Conservation (phyloP, 2,113 vertebrate species). For the Athene cunicularia region DNA sequence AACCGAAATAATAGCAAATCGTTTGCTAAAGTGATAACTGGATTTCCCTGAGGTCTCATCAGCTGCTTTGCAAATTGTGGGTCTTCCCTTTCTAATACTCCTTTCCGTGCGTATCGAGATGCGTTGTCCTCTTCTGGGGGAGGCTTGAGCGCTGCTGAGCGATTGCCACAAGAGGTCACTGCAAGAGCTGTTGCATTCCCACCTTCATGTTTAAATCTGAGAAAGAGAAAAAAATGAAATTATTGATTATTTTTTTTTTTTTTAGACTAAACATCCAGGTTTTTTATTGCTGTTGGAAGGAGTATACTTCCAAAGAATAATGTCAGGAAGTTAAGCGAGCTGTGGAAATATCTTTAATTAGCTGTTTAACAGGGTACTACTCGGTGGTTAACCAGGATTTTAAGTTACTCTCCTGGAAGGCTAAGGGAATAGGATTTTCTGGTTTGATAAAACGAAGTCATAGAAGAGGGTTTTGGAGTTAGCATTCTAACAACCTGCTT, state of each 20-base stretch:
- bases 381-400: not conserved
- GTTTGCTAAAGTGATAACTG: not conserved
- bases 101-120: not conserved
- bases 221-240: not conserved
- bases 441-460: not conserved
- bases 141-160: not conserved
- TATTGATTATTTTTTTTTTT: not conserved
- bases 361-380: not conserved
- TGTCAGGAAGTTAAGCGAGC: slow-evolving; percentile 20
- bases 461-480: not conserved
- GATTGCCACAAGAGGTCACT: slow-evolving; percentile 79
- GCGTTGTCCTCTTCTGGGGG: not conserved
- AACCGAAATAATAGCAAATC: not conserved
- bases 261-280: not conserved
- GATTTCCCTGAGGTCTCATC: not conserved
- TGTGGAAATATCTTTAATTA: slow-evolving; percentile 21
- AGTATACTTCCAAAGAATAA: not conserved
- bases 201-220: not conserved
- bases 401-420: not conserved
- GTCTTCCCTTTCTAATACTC: not conserved
- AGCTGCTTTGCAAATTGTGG: not conserved
- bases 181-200: slow-evolving; percentile 50
- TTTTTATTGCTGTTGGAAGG: not conserved
- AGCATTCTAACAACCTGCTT: not conserved
- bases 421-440: not conserved